These are phyloP conservation scores for Eutolmus rufibarbis DNA, from an alignment of 2,888 invertebrate genomes.

Conservation along the genomic window DNA sequence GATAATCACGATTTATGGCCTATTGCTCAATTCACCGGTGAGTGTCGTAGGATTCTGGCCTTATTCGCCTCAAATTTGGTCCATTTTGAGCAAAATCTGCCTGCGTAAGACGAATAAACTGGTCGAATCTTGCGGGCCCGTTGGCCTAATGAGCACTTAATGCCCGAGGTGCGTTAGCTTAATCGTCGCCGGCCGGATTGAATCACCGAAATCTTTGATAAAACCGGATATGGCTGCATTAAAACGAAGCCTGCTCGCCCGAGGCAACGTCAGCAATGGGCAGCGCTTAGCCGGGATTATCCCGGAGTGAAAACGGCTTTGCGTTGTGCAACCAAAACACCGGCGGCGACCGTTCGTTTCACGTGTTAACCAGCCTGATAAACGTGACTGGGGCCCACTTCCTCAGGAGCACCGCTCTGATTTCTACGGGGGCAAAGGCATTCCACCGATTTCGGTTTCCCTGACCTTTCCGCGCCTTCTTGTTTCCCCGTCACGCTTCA, in stretches of 20 bases:
- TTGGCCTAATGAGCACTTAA: slow-evolving; percentile 10
- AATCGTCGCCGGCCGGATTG: not conserved
- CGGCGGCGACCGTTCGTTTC: not conserved
- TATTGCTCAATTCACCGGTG: not conserved
- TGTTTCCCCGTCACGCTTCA: not conserved
- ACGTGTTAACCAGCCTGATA: not conserved
- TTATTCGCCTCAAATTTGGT: not conserved
- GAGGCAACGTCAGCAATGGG: not conserved
- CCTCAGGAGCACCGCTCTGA: not conserved
- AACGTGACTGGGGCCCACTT: not conserved
- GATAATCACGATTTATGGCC: not conserved
- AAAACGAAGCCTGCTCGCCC: not conserved
- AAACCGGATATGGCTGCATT: not conserved
- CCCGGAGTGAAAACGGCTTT: not conserved
- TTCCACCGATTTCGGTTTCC: not conserved
- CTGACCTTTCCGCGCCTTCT: slow-evolving; percentile 9
- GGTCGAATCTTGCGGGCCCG: not conserved
- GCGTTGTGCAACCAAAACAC: not conserved
- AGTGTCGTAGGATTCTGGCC: not conserved
- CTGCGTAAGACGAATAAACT: not conserved
- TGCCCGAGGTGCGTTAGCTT: not conserved
- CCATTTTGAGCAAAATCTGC: not conserved
- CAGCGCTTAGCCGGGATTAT: not conserved
- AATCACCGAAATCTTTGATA: not conserved
- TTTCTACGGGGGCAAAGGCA: not conserved